Evolutionary conservation across 2,113 vertebrate species (phyloP).

Genomic region (Saimiri boliviensis): DNA sequence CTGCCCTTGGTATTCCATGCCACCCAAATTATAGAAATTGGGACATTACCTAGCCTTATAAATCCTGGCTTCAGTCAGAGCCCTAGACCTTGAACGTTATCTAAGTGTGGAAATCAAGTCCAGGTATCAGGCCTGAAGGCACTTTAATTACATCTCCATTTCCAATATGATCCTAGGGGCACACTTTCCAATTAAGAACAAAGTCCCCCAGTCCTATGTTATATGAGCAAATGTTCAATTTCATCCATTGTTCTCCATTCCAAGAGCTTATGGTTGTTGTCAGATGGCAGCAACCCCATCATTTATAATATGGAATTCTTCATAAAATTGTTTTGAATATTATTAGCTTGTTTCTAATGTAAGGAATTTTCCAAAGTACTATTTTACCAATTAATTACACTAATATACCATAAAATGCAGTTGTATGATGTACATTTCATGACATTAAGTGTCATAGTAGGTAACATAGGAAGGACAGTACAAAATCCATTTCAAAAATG

Average conservation of each 20-base stretch:
- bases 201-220: neutral
- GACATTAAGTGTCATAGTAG: neutral
- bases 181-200: neutral
- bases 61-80: neutral
- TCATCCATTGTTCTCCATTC: neutral
- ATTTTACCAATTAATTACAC: conserved; percentile 73
- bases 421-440: conserved; percentile 40
- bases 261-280: neutral
- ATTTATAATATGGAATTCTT: conserved; percentile 5
- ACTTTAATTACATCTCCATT: neutral
- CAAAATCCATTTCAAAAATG: conserved; percentile 68
- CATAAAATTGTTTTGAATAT: conserved; percentile 44
- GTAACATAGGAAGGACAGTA: neutral
- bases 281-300: neutral
- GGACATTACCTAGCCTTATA: neutral
- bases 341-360: conserved; percentile 63
- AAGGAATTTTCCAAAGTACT: conserved; percentile 73
- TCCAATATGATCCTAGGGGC: neutral
- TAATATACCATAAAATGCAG: conserved; percentile 78
- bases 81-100: neutral
- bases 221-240: neutral
- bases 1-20: neutral
- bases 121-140: neutral
- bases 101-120: neutral
- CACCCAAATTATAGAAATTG: neutral